A percentile compares a stretch with the other conserved stretches of the same genome.
Evolutionary conservation across 1,140 invertebrate genomes (phyloP).

Genomic region (Bombyx mandarina): DNA sequence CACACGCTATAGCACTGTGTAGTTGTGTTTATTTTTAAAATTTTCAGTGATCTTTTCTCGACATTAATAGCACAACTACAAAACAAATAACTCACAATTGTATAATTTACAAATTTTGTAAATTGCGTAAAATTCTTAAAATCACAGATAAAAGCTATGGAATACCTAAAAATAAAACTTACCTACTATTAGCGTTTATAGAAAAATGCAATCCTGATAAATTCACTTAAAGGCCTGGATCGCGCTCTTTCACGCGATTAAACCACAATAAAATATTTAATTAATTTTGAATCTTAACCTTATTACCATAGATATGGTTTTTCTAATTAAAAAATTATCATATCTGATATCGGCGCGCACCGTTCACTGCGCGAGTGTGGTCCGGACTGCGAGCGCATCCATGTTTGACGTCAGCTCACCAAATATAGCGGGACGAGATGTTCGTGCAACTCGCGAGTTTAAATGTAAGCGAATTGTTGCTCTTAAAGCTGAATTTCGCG

Average conservation of each 20-base stretch:
- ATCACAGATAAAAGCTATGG: background rate
- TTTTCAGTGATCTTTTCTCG: no score
- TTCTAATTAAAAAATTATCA: slow-evolving; percentile 10
- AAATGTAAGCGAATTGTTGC: background rate
- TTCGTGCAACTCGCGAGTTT: slow-evolving; percentile 25
- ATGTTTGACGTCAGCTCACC: slow-evolving; percentile 45
- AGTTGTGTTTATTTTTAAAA: no score
- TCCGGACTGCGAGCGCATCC: slow-evolving; percentile 44
- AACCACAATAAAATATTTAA: slow-evolving; percentile 12
- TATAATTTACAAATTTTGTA: background rate
- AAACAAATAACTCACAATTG: no score
- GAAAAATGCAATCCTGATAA: slow-evolving; percentile 1
- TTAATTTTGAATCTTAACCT: slow-evolving; percentile 1
- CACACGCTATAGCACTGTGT: no score
- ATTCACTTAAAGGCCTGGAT: slow-evolving; percentile 2
- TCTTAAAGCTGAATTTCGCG: slow-evolving; percentile 19
- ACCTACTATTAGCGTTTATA: background rate
- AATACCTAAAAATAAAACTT: background rate
- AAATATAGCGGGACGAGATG: slow-evolving; percentile 42
- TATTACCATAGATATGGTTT: slow-evolving; percentile 18
- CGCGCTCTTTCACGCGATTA: background rate
- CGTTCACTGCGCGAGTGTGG: slow-evolving; percentile 35
- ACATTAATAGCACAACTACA: no score
- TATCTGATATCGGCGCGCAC: slow-evolving; percentile 26
- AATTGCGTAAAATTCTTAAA: background rate